phyloP scores from a whole-genome alignment of 2,797 vertebrate genomes.

The Moxostoma hubbsi region DNA sequence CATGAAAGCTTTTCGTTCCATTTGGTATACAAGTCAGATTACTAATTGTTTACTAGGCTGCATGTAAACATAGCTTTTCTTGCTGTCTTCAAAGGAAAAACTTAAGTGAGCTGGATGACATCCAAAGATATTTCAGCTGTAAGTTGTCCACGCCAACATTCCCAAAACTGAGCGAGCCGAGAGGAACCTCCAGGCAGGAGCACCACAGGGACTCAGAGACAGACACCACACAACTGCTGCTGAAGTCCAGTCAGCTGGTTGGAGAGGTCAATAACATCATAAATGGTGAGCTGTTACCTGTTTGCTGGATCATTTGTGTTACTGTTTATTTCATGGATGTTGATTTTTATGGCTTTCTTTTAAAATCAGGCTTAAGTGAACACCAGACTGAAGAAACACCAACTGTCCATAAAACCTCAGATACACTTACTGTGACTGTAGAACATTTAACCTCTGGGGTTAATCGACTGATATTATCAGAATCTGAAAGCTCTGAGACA shows the following conservation, averaged over 20 bases:
- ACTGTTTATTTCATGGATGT: neutral
- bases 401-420: conserved; percentile 37
- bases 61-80: neutral
- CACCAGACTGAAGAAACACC: conserved; percentile 53
- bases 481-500: conserved; percentile 45
- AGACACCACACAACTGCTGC: conserved; percentile 72
- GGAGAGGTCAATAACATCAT: conserved; percentile 85
- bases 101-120: conserved; percentile 90
- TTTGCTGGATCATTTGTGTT: neutral
- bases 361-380: conserved; percentile 64
- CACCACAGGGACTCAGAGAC: conserved; percentile 51
- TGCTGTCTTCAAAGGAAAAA: conserved; percentile 81
- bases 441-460: conserved; percentile 15
- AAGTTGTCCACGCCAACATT: conserved; percentile 83
- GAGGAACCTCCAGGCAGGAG: conserved; percentile 18
- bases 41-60: neutral
- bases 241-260: conserved; percentile 82
- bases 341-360: neutral
- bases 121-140: conserved; percentile 88
- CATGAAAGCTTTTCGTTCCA: too few relatives aligned
- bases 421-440: conserved; percentile 44
- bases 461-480: conserved; percentile 21
- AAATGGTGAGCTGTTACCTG: conserved; percentile 74
- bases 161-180: conserved; percentile 64
- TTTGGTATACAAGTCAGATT: too few relatives aligned